Conservation (phyloP, 2,113 vertebrate species). For the Caranx melampygus region DNA sequence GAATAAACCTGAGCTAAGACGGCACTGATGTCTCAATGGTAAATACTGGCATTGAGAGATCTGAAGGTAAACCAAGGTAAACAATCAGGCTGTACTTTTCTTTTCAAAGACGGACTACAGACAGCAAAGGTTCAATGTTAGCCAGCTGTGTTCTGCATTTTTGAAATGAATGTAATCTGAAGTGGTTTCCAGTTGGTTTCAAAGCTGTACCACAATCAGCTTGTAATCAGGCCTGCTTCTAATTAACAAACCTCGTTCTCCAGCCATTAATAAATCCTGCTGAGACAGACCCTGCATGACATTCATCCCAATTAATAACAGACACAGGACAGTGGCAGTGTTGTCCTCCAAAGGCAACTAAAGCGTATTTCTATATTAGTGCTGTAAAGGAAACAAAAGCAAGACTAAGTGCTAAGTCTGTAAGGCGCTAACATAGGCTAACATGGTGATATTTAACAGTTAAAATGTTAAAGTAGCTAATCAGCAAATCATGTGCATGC, state of each 20-base stretch:
- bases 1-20: conserved; percentile 12
- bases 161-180: neutral
- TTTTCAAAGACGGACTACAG: neutral
- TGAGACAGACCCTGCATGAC: neutral
- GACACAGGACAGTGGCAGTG: neutral
- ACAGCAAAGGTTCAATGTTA: neutral
- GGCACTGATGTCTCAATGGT: neutral
- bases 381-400: neutral
- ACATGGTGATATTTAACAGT: neutral
- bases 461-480: neutral
- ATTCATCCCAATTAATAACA: neutral
- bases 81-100: neutral
- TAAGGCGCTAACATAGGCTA: neutral
- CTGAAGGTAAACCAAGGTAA: neutral
- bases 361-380: conserved; percentile 7
- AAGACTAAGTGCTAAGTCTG: no score
- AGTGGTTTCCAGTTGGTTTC: conserved; percentile 18
- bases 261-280: conserved; percentile 10
- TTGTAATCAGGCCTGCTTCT: conserved; percentile 18
- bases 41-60: neutral
- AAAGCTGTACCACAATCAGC: neutral
- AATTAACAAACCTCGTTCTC: conserved; percentile 16
- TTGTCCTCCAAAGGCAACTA: neutral
- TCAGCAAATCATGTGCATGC: neutral
- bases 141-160: neutral